phyloP scores from a whole-genome alignment of 1,140 invertebrate species.

The Cydia splendana region DNA sequence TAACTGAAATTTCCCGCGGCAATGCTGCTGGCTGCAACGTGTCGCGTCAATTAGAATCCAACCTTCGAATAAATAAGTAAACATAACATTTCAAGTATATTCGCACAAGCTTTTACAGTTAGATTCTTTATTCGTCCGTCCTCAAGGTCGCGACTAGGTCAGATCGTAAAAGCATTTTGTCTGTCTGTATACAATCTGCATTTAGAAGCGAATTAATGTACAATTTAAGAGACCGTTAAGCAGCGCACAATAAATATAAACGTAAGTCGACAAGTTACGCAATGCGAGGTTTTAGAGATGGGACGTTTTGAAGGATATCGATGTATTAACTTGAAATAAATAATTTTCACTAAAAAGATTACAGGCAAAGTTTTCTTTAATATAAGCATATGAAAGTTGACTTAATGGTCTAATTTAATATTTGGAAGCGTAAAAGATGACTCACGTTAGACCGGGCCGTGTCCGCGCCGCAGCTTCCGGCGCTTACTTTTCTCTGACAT shows the following conservation, averaged over 20 bases:
- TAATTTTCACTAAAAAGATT: too few species aligned
- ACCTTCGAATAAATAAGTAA: background rate
- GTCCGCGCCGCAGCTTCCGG: too few species aligned
- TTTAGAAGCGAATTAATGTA: slow-evolving; percentile 16
- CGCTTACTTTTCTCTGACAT: too few species aligned
- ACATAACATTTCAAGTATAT: background rate
- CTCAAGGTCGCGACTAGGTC: background rate
- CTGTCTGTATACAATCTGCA: slow-evolving; percentile 21
- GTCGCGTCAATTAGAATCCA: too few species aligned
- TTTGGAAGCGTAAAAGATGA: too few species aligned
- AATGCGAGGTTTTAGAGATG: background rate
- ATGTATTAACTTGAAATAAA: background rate
- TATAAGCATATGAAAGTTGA: too few species aligned
- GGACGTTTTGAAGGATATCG: background rate
- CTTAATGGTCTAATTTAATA: too few species aligned
- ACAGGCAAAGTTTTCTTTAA: too few species aligned
- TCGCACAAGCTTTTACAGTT: background rate
- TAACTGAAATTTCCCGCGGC: too few species aligned
- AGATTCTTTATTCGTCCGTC: background rate
- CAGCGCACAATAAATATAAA: slow-evolving; percentile 9
- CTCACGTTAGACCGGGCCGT: too few species aligned
- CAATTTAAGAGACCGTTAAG: slow-evolving; percentile 27
- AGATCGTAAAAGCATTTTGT: background rate
- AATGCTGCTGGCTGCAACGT: too few species aligned
- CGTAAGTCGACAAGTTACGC: slow-evolving; percentile 21